Evolutionary conservation across 2,797 vertebrate genomes (phyloP).

Genomic region (Calcarius lapponicus): DNA sequence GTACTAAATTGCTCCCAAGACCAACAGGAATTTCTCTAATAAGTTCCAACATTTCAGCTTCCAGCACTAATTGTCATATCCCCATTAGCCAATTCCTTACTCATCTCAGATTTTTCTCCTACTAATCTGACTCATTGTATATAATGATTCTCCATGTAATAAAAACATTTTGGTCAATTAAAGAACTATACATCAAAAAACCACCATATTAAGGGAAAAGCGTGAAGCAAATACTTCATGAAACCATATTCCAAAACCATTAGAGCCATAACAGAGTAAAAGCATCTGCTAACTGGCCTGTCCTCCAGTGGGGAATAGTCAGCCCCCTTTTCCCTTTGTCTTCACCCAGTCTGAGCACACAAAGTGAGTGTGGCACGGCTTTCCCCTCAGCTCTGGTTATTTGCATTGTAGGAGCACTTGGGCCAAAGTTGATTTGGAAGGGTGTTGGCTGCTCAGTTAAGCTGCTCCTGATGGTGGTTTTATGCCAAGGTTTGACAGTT

Average conservation of each 20-base stretch:
- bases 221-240: background rate
- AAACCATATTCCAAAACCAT: background rate
- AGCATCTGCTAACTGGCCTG: background rate
- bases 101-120: slow-evolving; percentile 1
- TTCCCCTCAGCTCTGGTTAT: background rate
- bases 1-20: background rate
- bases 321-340: background rate
- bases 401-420: background rate
- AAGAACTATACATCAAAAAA: background rate
- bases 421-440: background rate
- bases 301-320: background rate
- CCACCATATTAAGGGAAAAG: background rate
- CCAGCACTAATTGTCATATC: background rate
- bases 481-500: background rate
- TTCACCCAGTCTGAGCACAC: background rate
- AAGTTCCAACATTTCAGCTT: background rate
- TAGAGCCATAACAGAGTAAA: background rate
- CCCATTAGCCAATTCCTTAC: slow-evolving; percentile 15
- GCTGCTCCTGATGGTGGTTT: background rate
- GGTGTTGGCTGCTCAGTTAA: background rate
- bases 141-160: background rate
- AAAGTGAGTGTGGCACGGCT: background rate
- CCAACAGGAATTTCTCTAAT: slow-evolving; percentile 1
- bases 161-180: background rate
- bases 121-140: slow-evolving; percentile 9